Percentiles rank a stretch among this genome's conserved stretches.
Evolutionary conservation across 2,797 vertebrate genomes (phyloP).

Genomic region (Loris lydekkerianus): DNA sequence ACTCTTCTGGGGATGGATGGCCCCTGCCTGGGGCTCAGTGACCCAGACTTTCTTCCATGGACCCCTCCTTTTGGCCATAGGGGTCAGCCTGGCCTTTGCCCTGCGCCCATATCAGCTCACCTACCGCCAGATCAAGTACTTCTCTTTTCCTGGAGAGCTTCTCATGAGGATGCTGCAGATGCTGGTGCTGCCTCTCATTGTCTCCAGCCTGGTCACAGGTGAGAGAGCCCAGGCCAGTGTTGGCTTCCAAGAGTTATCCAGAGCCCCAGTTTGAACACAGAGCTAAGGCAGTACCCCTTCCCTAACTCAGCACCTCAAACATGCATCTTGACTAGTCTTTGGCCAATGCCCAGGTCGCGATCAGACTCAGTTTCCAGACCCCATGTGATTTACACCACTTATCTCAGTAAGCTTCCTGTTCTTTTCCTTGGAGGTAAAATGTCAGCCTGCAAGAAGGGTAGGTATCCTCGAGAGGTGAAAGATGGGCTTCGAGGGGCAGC

Average conservation of each 20-base stretch:
- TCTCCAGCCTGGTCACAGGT: conserved; percentile 99
- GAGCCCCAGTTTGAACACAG: not conserved
- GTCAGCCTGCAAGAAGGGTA: not conserved
- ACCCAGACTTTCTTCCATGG: not conserved
- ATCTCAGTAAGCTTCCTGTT: not conserved
- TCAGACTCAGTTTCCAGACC: not conserved
- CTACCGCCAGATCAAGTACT: conserved; percentile 96
- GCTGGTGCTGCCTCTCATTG: conserved; percentile 96
- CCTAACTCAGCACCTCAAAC: not conserved
- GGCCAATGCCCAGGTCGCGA: not conserved
- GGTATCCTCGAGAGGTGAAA: not conserved
- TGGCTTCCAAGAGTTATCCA: not conserved
- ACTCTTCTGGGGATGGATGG: not conserved
- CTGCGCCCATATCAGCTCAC: conserved; percentile 94
- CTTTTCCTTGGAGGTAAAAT: not conserved
- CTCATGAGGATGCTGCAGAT: conserved; percentile 99
- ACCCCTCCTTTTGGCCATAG: conserved; percentile 85
- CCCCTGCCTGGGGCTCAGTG: not conserved
- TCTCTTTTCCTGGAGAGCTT: conserved; percentile 97
- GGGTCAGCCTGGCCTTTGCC: conserved; percentile 94
- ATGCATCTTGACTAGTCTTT: not conserved
- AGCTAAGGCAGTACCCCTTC: not conserved
- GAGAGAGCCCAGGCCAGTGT: not conserved
- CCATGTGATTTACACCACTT: not conserved
- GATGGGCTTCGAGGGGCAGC: not conserved